Base-by-base conservation (phyloP, 2,888 invertebrate genomes). In the Tanypteryx hageni region DNA sequence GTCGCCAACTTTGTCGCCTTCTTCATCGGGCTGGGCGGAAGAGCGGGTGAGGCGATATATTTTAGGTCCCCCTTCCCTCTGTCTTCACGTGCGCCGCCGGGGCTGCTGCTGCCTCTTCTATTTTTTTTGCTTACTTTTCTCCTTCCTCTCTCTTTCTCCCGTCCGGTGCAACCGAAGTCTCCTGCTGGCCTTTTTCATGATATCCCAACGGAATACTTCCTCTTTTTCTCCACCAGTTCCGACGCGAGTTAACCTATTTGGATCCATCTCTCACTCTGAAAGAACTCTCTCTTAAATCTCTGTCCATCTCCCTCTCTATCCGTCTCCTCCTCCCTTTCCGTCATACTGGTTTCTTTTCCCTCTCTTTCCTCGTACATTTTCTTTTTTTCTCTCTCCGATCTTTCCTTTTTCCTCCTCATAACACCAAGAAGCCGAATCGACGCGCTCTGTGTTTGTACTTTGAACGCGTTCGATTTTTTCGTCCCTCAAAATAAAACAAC, bases 1-100 rank as follows among this genome's bases (percentile, higher is more conserved):
- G 76, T 76, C 76, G 76, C 76, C 76, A 76, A 76, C 76, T 76
- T 22, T 27, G 76, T 76, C 76, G 76, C 76, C 76, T 27, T 27
- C 76, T 76, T 76, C 76, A 76, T 76, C 76, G 76, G 18, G 44
- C 44, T 44, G 44, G 76, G 27, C 22, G 76, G 27, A 68, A 68
- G 68, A 68, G 68, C 18, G 68, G 68, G 68, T n/a, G 68, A 18
- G 18, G 68, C 68, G 68, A 68, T 68, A 68, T 68, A 68, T 68
- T 68, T 68, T 68, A 7, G 68, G 68, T 68, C n/a, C 68, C 68
- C 68, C 68, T 44, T 68, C n/a, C 68, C 68, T 18, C 68, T 68
- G 68, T 68, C 68, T 68, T 68, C 68, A 68, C 68, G 68, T n/a
- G 68, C 68, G 64, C 64, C 64, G 64, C 16, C 64, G 44, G 44